A percentile compares a stretch with the other conserved stretches of the same genome.
Evolutionary conservation across 2,113 vertebrate genomes (phyloP).

Genomic region (Amblyornis subalaris): DNA sequence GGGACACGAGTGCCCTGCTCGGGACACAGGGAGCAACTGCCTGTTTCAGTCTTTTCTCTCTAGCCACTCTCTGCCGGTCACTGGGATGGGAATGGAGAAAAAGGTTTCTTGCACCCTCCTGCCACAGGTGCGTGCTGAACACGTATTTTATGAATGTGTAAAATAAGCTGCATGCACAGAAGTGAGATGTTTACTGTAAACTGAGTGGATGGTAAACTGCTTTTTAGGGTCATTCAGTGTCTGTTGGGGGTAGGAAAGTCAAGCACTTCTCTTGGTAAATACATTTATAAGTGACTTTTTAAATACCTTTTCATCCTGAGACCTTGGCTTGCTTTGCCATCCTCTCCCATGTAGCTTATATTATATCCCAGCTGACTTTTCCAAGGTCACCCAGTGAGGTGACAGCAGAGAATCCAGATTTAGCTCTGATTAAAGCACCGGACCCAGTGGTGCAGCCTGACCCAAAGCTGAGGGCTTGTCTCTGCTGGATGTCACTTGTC

Average conservation of each 20-base stretch:
- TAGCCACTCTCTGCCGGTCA: neutral
- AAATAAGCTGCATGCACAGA: neutral
- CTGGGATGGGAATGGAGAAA: neutral
- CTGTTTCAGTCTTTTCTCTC: neutral
- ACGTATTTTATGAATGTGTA: neutral
- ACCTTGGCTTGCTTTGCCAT: neutral
- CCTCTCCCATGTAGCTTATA: neutral
- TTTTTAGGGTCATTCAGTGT: neutral
- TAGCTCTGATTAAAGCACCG: neutral
- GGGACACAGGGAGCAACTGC: neutral
- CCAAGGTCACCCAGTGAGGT: neutral
- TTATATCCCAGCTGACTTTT: neutral
- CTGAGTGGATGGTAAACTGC: rapidly evolving
- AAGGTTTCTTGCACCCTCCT: neutral
- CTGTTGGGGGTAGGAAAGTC: neutral
- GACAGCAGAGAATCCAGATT: neutral
- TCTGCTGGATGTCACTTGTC: neutral
- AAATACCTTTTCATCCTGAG: neutral
- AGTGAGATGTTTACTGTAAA: neutral
- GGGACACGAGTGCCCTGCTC: neutral
- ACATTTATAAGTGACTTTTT: neutral
- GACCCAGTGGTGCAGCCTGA: neutral
- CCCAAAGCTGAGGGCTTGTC: rapidly evolving
- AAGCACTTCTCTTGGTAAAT: neutral
- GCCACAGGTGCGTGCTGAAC: rapidly evolving